Conservation (phyloP, 2,888 invertebrate species). For the Aspidiotus rigidus region DNA sequence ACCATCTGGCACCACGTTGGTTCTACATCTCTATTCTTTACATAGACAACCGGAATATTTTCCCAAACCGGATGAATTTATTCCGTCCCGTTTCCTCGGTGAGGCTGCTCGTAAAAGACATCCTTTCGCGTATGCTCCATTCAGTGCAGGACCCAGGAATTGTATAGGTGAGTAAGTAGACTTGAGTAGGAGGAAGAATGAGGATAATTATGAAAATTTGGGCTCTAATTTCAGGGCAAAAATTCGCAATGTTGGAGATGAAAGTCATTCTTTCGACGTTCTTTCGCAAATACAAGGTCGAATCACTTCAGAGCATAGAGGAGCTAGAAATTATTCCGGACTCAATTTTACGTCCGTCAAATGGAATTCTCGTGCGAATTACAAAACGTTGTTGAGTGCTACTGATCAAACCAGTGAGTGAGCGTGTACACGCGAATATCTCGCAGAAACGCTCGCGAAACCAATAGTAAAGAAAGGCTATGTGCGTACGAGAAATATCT, state of each 20-base stretch:
- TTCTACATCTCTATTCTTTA: neutral
- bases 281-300: constrained; percentile 1
- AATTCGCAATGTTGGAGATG: constrained; percentile 1
- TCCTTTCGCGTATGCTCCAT: neutral
- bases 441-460: too few relatives aligned
- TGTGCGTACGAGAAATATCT: too few relatives aligned
- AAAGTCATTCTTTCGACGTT: neutral
- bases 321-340: neutral
- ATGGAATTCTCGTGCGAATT: neutral
- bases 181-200: neutral
- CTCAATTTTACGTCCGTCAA: neutral
- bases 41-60: neutral
- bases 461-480: too few relatives aligned
- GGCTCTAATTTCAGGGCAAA: neutral
- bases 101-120: neutral
- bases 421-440: too few relatives aligned
- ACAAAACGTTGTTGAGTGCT: neutral
- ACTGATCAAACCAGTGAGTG: too few relatives aligned
- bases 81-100: neutral
- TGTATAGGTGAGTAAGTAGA: constrained; percentile 1
- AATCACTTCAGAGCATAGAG: neutral
- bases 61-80: constrained; percentile 1
- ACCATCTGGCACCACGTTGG: neutral
- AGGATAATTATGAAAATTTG: too few relatives aligned
- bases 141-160: constrained; percentile 4